These are phyloP conservation scores for Lepidocyrtoides sp. DNA, from an alignment of 2,888 invertebrate species.

Conservation along the genomic window DNA sequence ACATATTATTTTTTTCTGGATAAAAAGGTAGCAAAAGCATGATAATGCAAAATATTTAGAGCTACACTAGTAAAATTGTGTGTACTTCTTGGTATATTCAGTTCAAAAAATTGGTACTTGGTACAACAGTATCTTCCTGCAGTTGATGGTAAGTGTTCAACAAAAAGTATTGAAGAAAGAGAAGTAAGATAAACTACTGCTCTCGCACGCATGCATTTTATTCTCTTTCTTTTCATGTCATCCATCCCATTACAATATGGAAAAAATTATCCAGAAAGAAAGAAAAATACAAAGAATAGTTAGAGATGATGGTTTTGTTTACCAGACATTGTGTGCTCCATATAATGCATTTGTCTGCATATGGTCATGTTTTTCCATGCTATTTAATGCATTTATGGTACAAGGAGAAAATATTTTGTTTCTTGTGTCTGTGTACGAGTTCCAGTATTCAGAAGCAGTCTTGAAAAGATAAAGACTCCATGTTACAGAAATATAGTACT, in stretches of 20 bases:
- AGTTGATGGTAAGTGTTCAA: background rate
- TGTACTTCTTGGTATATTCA: background rate
- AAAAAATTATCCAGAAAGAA: background rate
- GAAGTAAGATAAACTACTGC: too few relatives aligned
- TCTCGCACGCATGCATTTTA: constrained; percentile 4
- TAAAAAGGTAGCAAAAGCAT: constrained; percentile 41
- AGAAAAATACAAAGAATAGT: background rate
- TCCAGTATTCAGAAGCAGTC: background rate
- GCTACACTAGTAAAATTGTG: background rate
- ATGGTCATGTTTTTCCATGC: background rate
- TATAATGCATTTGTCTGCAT: background rate
- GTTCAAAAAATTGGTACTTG: background rate
- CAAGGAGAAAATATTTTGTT: background rate
- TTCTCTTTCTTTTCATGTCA: background rate
- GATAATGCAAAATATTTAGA: constrained; percentile 25
- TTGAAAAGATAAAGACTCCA: constrained; percentile 7
- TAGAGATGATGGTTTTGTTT: background rate
- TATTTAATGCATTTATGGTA: constrained; percentile 6
- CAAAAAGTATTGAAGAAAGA: background rate
- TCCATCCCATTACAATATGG: background rate
- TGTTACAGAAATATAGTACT: constrained; percentile 11
- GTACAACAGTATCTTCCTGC: background rate
- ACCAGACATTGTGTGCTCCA: background rate
- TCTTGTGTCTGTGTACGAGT: background rate
- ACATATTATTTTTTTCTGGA: constrained; percentile 10